These are phyloP conservation scores for Philopedon plagiatum DNA, from an alignment of 2,888 invertebrate species.

Conservation along the genomic window DNA sequence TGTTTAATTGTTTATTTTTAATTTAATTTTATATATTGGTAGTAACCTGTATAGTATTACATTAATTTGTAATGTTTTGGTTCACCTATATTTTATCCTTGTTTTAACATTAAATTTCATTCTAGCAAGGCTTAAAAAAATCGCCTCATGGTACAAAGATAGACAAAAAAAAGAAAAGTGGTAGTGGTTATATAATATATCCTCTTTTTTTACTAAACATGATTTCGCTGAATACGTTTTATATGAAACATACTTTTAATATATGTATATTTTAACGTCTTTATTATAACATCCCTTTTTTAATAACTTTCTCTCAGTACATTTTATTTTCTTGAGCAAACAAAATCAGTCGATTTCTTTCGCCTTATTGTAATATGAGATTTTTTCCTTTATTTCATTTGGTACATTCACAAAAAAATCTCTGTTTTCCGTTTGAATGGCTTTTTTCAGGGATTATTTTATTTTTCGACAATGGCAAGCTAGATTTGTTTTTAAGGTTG, in stretches of 20 bases:
- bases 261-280: no score
- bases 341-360: conserved; percentile 1
- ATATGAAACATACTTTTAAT: background rate
- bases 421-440: conserved; percentile 1
- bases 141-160: no score
- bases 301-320: background rate
- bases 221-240: background rate
- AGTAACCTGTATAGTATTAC: no score
- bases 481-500: background rate
- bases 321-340: conserved; percentile 1
- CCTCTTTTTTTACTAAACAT: no score
- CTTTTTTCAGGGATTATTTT: background rate
- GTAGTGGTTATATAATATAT: no score
- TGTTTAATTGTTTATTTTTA: no score
- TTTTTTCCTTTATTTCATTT: background rate
- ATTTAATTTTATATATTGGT: no score
- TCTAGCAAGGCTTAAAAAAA: no score
- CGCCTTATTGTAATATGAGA: conserved; percentile 4
- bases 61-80: no score
- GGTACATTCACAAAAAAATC: background rate
- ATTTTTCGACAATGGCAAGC: background rate
- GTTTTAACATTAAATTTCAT: no score
- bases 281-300: background rate
- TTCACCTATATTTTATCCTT: no score
- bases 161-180: no score